Conservation (phyloP, 2,113 vertebrate genomes). For the Lasiurus borealis region DNA sequence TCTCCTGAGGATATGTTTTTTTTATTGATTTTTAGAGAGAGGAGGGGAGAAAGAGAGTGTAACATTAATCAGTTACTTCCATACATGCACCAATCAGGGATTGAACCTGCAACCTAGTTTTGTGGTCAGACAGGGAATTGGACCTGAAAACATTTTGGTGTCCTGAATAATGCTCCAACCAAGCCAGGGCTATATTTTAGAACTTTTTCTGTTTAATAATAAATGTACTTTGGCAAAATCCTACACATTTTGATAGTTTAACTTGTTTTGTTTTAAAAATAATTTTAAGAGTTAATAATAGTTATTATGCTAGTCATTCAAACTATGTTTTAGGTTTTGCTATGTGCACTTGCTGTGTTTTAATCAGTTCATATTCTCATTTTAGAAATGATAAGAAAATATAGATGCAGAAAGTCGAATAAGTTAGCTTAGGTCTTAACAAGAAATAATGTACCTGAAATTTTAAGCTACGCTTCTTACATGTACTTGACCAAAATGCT, state of each 20-base stretch:
- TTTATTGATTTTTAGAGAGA: background rate
- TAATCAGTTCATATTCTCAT: background rate
- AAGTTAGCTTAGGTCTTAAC: background rate
- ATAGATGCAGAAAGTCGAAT: background rate
- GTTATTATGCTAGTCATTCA: background rate
- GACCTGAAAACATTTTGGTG: background rate
- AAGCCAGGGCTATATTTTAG: background rate
- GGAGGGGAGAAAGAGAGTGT: too few species aligned
- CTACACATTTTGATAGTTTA: background rate
- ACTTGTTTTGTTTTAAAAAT: background rate
- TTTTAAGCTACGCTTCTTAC: background rate
- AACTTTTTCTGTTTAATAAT: background rate
- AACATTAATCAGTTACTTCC: background rate
- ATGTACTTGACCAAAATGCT: background rate
- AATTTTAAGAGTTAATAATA: background rate
- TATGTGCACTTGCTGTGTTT: background rate
- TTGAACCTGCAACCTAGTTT: background rate
- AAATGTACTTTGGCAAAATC: background rate
- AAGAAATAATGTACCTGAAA: background rate
- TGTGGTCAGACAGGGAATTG: background rate
- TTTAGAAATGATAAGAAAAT: background rate
- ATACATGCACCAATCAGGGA: background rate
- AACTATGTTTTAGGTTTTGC: background rate
- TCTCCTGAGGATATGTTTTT: background rate
- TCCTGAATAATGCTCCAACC: background rate